A percentile compares a stretch with the other conserved stretches of the same genome.
These are phyloP conservation scores for Speoplatyrhinus poulsoni DNA, from an alignment of 2,113 vertebrate genomes.

Conservation along the genomic window DNA sequence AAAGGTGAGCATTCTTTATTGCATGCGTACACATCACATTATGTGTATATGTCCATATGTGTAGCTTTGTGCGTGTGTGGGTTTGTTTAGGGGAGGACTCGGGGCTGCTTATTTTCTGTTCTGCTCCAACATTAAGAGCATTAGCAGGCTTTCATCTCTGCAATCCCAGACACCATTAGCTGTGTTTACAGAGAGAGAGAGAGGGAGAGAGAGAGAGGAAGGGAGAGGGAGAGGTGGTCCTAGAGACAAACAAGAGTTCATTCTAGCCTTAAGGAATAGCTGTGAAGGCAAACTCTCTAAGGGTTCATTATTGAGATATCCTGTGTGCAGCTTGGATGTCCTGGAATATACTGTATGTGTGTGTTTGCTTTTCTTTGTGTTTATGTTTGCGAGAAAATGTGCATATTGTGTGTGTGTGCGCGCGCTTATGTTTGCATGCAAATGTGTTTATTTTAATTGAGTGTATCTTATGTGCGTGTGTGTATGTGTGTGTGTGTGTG, in stretches of 20 bases:
- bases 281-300: no score
- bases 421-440: background rate
- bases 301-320: no score
- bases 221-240: conserved; percentile 25
- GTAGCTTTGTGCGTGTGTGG: background rate
- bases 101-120: conserved; percentile 72
- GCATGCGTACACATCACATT: background rate
- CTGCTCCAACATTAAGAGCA: conserved; percentile 65
- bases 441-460: background rate
- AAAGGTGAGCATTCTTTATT: background rate
- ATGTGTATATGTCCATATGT: background rate
- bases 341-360: no score
- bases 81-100: conserved; percentile 71
- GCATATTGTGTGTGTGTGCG: conserved; percentile 1
- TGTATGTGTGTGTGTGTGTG: conserved; percentile 6
- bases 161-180: conserved; percentile 43
- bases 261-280: no score
- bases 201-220: conserved; percentile 33
- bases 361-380: no score
- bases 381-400: no score
- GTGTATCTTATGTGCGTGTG: background rate
- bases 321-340: no score
- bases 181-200: conserved; percentile 34
- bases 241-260: conserved; percentile 17
- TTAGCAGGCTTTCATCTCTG: conserved; percentile 70